Evolutionary conservation across 2,797 vertebrate species (phyloP).

Genomic region (Bovichtus diacanthus): DNA sequence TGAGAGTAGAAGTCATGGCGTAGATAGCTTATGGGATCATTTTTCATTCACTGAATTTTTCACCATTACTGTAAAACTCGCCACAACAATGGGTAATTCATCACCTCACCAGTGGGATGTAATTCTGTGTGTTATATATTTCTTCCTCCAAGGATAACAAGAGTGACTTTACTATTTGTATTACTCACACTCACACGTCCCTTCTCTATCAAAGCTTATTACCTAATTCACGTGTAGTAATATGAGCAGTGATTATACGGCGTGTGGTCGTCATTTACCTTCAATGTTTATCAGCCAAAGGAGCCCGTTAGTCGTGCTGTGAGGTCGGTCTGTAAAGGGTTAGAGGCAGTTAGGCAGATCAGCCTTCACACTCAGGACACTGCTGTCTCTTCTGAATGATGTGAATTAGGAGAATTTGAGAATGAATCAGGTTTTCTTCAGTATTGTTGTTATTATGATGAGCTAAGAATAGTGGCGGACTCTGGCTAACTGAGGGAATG

Average conservation of each 20-base stretch:
- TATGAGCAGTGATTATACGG: slow-evolving; percentile 36
- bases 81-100: slow-evolving; percentile 55
- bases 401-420: too few species aligned
- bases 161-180: slow-evolving; percentile 56
- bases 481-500: too few species aligned
- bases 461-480: too few species aligned
- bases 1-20: slow-evolving; percentile 31
- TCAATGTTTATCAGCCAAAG: background rate
- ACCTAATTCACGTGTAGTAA: slow-evolving; percentile 13
- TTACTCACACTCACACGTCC: slow-evolving; percentile 28
- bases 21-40: slow-evolving; percentile 53
- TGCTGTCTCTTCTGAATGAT: background rate
- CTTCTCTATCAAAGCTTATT: slow-evolving; percentile 45
- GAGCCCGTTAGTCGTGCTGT: too few species aligned
- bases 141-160: slow-evolving; percentile 51
- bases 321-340: too few species aligned
- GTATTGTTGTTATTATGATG: too few species aligned
- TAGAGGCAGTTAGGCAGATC: background rate
- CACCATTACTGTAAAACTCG: slow-evolving; percentile 54
- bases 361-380: background rate
- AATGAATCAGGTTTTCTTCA: too few species aligned
- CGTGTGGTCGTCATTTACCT: background rate
- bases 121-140: slow-evolving; percentile 56
- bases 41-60: slow-evolving; percentile 69
- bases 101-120: slow-evolving; percentile 46